Conservation (phyloP, 2,888 invertebrate species). For the Clanis bilineata region DNA sequence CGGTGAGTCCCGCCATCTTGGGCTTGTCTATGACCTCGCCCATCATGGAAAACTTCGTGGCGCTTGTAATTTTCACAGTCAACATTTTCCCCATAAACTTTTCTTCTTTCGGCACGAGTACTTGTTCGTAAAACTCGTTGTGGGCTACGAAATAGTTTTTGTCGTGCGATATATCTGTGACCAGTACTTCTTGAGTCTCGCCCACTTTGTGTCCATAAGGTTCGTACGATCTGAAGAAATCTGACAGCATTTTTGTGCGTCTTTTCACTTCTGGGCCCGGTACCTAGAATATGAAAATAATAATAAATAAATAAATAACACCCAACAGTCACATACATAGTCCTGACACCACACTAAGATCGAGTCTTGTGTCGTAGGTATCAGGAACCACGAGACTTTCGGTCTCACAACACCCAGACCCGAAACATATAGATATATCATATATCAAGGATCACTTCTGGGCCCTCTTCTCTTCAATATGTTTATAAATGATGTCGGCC, state of each 20-base stretch:
- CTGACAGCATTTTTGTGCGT: slow-evolving; percentile 93
- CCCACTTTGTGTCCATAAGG: slow-evolving; percentile 89
- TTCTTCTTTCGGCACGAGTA: slow-evolving; percentile 90
- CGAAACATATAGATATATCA: too few species aligned
- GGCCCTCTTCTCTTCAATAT: too few species aligned
- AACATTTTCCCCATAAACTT: slow-evolving; percentile 92
- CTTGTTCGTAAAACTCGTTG: slow-evolving; percentile 96
- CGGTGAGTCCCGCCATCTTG: slow-evolving; percentile 75
- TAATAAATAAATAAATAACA: not conserved
- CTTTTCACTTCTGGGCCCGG: slow-evolving; percentile 94
- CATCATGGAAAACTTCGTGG: slow-evolving; percentile 90
- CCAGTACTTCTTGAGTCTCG: slow-evolving; percentile 88
- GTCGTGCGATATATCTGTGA: slow-evolving; percentile 97
- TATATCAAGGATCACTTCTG: too few species aligned
- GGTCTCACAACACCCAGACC: too few species aligned
- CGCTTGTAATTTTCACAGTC: slow-evolving; percentile 86
- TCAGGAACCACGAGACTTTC: too few species aligned
- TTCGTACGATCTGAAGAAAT: slow-evolving; percentile 94
- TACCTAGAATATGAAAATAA: slow-evolving; percentile 65
- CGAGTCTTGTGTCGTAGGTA: too few species aligned
- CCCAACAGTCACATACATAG: too few species aligned
- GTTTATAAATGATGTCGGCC: too few species aligned
- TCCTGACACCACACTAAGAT: too few species aligned
- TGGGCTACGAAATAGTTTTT: slow-evolving; percentile 95
- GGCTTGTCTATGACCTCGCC: slow-evolving; percentile 85